phyloP scores from a whole-genome alignment of 2,113 vertebrate species.

The Spermophilus dauricus region DNA sequence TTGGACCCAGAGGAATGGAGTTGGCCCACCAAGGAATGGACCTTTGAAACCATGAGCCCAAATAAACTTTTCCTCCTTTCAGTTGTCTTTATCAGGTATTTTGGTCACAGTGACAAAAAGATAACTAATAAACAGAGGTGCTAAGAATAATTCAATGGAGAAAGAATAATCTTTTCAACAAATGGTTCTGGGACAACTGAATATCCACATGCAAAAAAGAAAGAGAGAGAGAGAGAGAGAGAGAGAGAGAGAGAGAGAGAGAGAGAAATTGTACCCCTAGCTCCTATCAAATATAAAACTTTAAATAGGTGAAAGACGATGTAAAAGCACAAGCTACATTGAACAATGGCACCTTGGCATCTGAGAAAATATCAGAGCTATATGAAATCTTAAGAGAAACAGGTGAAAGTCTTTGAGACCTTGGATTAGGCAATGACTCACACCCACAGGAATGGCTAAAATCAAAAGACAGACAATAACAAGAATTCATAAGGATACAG shows the following conservation, averaged over 20 bases:
- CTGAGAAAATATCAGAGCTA: not conserved
- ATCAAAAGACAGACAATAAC: not conserved
- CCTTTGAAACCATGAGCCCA: too few relatives aligned
- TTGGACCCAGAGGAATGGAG: too few relatives aligned
- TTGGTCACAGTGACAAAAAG: too few relatives aligned
- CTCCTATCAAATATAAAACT: not conserved
- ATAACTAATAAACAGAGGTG: too few relatives aligned
- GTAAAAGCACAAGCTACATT: not conserved
- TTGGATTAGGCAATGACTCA: not conserved
- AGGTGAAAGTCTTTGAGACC: not conserved
- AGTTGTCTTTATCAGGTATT: too few relatives aligned
- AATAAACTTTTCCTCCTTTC: too few relatives aligned
- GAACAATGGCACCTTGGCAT: not conserved
- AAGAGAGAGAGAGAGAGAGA: too few relatives aligned
- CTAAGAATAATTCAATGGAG: not conserved
- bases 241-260: too few relatives aligned
- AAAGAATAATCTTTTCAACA: constrained; percentile 10
- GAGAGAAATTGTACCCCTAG: not conserved
- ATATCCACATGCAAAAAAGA: not conserved
- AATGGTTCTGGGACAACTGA: not conserved
- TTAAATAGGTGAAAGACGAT: not conserved
- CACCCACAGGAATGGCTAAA: not conserved
- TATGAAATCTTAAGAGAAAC: not conserved
- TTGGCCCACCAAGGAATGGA: too few relatives aligned
- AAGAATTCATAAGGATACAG: not conserved